Evolutionary conservation across 1,140 invertebrate genomes (phyloP), one percentile per base, ranked within the genome.

Genomic region (Cherax quadricarinatus): DNA sequence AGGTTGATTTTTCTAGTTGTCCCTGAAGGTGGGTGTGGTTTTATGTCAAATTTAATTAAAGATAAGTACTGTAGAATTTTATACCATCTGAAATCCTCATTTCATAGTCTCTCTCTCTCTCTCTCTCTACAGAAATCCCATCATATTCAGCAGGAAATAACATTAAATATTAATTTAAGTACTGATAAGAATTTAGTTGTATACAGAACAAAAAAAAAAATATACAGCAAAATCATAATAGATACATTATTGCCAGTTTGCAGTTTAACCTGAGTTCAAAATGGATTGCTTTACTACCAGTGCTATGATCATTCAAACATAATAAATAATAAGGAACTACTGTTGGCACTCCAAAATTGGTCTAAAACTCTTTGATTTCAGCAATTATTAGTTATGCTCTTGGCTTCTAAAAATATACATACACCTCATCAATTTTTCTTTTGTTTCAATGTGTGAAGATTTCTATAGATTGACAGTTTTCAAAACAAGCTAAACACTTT

Each of bases 221-320:
- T 41, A 41, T 41, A 41, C 30, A 41, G 30, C 30, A 41, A 41
- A 41, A 70, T 21, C 6, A 75, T 75, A 60, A 30, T 21, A 24
- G 12, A 83, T 30, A 86, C n/a, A 51, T 66, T 18, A 86, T n/a
- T 86, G 48, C 85, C 85, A 86, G 85, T 86, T 16, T 86, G 66
- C 53, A 86, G 85, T 73, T 73, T 75, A 24, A 86, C 85, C 85
- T 86, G 85, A 86, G 85, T 73, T 86, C 57, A 51, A 86, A 75
- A 51, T 75, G 66, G 85, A 75, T 21, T n/a, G 75, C 30, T n/a
- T 49, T 49, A n/a, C n/a, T 48, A 75, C 66, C 51, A 86, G 70
- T 86, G 62, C 51, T 75, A 49, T 30, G 41, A 73, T 24, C 30
- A 14, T 53, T 86, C 66, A 70, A 86, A 73, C 49, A 86, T 48